These are phyloP conservation scores for Oxyruncus cristatus DNA, from an alignment of 2,113 vertebrate species.

Conservation along the genomic window DNA sequence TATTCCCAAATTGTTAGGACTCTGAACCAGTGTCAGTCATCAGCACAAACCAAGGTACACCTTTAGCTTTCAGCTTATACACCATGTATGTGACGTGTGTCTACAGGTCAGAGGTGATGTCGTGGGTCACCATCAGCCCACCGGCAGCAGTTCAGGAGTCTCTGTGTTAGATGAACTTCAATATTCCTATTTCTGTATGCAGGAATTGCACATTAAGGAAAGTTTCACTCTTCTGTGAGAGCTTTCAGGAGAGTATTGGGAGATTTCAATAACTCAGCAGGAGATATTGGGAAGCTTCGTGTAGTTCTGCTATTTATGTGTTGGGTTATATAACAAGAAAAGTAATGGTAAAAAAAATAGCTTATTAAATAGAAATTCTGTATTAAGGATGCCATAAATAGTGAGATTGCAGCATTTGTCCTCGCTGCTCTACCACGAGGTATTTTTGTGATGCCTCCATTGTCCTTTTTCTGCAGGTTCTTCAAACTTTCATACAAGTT, in stretches of 20 bases:
- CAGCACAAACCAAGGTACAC: not conserved
- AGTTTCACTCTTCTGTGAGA: not conserved
- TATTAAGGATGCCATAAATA: not conserved
- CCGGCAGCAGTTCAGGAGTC: not conserved
- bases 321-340: not conserved
- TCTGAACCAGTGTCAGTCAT: not conserved
- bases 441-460: not conserved
- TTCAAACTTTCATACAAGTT: not conserved
- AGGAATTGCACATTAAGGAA: not conserved
- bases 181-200: not conserved
- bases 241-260: not conserved
- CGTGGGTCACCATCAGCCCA: not conserved
- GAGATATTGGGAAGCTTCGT: not conserved
- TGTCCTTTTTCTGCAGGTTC: not conserved
- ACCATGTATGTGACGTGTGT: rapidly evolving
- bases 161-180: not conserved
- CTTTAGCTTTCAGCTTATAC: not conserved
- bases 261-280: not conserved
- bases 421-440: not conserved
- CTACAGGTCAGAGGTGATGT: not conserved
- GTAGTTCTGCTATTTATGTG: not conserved
- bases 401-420: not conserved
- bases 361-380: not conserved
- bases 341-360: not conserved
- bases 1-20: not conserved